Evolutionary conservation across 2,113 vertebrate genomes (phyloP), one percentile per base, ranked within the genome.

Genomic region (Glareola pratincola): DNA sequence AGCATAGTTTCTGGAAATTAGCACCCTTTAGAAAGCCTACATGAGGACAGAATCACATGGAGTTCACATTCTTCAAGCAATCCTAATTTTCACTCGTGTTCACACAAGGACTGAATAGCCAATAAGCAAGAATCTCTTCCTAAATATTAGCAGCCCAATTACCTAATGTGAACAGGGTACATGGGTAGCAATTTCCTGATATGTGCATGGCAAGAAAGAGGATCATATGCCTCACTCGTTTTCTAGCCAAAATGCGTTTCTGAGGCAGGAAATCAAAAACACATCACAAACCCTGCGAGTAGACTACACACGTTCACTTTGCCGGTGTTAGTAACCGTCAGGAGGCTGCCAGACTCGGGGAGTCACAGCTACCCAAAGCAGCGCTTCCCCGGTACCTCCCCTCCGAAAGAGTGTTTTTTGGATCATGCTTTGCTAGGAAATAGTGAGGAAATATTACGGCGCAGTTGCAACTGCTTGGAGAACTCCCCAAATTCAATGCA

Each of bases 251-350:
- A 96, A 95, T 86, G 72, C n/a, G 36, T 97, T 98, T 97, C 83
- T 94, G 90, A 94, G 85, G 92, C 95, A 97, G 91, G 96, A 98
- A 97, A 97, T 97, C 92, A 98, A 96, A 97, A 97, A 84, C 95
- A 97, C 96, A 97, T 93, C 97, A 83, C 91, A 96, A 93, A 95
- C 93, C 94, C 96, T 81, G 66, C 43, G 41, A 96, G 90, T 62
- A 98, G 95, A 94, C 96, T 97, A 96, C 95, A 93, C 90, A 94
- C 37, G 30, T 94, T 97, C 91, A 66, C 92, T 93, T 89, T 89
- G 87, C 91, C 12, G 30, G 74, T 95, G 92, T 76, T 79, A 91
- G 95, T 74, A 95, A 85, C 92, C 92, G 96, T 97, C 96, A 96
- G 22, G 59, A 95, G 92, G 85, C 78, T 96, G 94, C 95, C 95